Base-by-base conservation (phyloP, 2,113 vertebrate species). In the Sitta europaea region DNA sequence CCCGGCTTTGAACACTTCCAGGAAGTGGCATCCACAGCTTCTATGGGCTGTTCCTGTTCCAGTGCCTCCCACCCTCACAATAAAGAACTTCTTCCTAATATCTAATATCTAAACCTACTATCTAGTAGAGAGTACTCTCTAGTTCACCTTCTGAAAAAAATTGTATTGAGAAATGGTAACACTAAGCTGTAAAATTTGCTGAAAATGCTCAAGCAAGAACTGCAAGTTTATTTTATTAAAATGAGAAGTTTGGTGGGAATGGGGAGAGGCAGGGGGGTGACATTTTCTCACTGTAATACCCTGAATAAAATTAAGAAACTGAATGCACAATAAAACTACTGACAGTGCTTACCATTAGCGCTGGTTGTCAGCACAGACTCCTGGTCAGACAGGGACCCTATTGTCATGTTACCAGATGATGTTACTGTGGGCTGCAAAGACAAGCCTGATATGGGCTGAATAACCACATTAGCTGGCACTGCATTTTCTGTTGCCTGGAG, bases 381-480 rank as follows among this genome's bases (percentile, higher is more conserved):
- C 92, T 99, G 99, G 75, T 99, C 99, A 2, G 98, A 96, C 5
- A 99, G 97, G 6, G 98, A 96, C 31, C 98, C 97, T 84, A 99
- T 98, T 36, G 98, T 97, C 97, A 99, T 97, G 82, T 97, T 99
- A 35, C 98, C 98, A 25, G 98, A 96, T 11, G 99, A 97, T 2
- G 98, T 97, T 84, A 98, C 97, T 2, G 98, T 95, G 47, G 98
- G 98, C 96, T 99, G 99, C 81, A 99, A 96, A 66, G 99, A 98
- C 78, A 99, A 97, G 95, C 98, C 98, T 68, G 98, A 98, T 86
- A 99, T 97, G 33, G 99, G 99, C 95, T 99, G 99, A 87, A 99
- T 97, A 85, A 99, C 98, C 14, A 99, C 99, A 10, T 98, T 99
- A 72, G 99, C 97, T 11, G 99, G 98, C 53, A 98, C 98, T 0